phyloP scores from a whole-genome alignment of 2,113 vertebrate genomes.

The Bolborhynchus lineola region DNA sequence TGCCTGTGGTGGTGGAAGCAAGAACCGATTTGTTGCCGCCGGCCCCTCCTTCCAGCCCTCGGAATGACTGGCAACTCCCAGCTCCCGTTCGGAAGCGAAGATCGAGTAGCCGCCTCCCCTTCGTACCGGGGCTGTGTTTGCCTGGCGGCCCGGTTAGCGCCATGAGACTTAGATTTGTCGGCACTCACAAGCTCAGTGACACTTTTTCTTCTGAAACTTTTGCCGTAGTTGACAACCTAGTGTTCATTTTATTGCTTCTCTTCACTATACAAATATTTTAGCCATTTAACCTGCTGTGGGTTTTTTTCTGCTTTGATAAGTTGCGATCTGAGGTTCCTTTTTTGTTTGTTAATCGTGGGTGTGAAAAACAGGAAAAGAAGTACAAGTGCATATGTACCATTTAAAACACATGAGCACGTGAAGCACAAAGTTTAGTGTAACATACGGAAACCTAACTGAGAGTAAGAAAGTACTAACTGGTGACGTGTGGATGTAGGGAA shows the following conservation, averaged over 20 bases:
- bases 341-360: not conserved
- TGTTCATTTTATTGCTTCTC: not conserved
- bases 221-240: not conserved
- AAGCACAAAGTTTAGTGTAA: fast-evolving
- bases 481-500: not conserved
- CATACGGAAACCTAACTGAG: too few relatives aligned
- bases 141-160: not conserved
- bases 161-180: not conserved
- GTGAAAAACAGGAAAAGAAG: not conserved
- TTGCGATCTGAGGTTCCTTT: not conserved
- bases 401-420: fast-evolving
- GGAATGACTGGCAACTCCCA: conserved; percentile 18
- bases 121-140: not conserved
- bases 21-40: conserved; percentile 51
- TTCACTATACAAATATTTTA: fast-evolving
- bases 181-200: fast-evolving
- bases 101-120: not conserved
- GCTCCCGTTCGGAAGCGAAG: not conserved
- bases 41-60: conserved; percentile 52
- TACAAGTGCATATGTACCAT: fast-evolving
- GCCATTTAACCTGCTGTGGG: fast-evolving
- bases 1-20: not conserved
- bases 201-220: not conserved
- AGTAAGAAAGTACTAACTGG: not conserved
- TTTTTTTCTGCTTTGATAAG: not conserved